Percentiles rank a stretch among this genome's conserved stretches.
Evolutionary conservation across 1,140 invertebrate species (phyloP).

Genomic region (Cardiocondyla obscurior): DNA sequence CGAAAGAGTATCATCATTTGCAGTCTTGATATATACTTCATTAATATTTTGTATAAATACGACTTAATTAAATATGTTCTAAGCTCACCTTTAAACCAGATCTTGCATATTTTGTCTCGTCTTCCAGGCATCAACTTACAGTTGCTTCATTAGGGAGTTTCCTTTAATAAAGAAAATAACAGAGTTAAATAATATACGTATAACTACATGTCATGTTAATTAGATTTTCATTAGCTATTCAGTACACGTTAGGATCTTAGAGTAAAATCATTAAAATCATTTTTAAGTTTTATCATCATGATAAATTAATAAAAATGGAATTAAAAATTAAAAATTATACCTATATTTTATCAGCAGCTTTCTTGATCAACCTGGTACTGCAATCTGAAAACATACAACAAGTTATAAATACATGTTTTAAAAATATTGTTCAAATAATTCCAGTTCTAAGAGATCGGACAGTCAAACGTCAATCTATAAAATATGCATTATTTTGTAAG

Average conservation of each 20-base stretch:
- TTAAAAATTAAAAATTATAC: conserved; percentile 31
- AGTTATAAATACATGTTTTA: conserved; percentile 25
- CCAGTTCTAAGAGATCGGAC: conserved; percentile 11
- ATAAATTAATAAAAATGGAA: neutral
- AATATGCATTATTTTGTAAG: neutral
- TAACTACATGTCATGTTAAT: neutral
- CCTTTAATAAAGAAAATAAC: neutral
- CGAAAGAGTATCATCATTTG: conserved; percentile 75
- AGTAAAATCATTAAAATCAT: neutral
- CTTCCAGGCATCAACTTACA: neutral
- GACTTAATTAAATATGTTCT: too few species aligned
- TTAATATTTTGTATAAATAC: too few species aligned
- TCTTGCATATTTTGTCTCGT: neutral
- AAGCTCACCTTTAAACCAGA: neutral
- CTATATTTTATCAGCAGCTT: conserved; percentile 2
- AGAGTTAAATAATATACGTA: neutral
- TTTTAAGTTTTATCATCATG: neutral
- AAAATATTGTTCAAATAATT: neutral
- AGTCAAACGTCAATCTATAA: neutral
- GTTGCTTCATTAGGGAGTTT: neutral
- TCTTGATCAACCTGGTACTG: conserved; percentile 49
- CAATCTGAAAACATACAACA: conserved; percentile 56
- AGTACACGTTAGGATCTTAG: neutral
- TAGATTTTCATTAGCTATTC: neutral
- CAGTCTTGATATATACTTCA: neutral